Conservation (phyloP, 2,797 vertebrate genomes). For the Karalla daura region DNA sequence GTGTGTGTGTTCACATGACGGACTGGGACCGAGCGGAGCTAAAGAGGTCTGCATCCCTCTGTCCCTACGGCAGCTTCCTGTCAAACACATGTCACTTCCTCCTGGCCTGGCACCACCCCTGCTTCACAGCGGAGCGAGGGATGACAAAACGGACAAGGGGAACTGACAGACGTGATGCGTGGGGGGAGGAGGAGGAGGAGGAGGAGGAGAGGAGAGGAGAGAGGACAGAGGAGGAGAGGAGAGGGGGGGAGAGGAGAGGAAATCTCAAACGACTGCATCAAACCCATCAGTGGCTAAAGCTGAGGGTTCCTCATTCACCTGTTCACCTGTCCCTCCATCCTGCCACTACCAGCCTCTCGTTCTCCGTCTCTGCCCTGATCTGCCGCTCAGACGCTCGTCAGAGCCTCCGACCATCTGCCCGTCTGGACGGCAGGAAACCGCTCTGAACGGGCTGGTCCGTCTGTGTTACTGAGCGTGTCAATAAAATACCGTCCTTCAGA, state of each 20-base stretch:
- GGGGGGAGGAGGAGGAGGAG: slow-evolving; percentile 4
- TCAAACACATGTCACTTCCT: slow-evolving; percentile 62
- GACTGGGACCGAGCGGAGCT: slow-evolving; percentile 33
- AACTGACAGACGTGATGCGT: slow-evolving; percentile 10
- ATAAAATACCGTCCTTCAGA: slow-evolving; percentile 8
- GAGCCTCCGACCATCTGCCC: slow-evolving; percentile 43
- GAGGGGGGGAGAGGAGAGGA: background rate
- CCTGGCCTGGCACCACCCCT: slow-evolving; percentile 18
- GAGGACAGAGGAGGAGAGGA: background rate
- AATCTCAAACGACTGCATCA: background rate
- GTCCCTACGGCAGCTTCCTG: slow-evolving; percentile 46
- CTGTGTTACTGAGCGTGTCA: slow-evolving; percentile 9
- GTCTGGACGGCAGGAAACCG: slow-evolving; percentile 24
- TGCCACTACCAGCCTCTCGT: too few relatives aligned
- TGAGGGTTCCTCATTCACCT: background rate
- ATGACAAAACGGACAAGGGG: slow-evolving; percentile 32
- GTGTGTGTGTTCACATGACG: background rate
- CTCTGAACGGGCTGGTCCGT: too few relatives aligned
- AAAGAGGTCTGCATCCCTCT: slow-evolving; percentile 35
- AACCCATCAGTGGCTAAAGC: background rate
- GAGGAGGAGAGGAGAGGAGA: background rate
- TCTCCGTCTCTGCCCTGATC: slow-evolving; percentile 10
- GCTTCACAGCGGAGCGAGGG: slow-evolving; percentile 25
- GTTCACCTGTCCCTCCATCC: too few relatives aligned
- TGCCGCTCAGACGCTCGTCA: slow-evolving; percentile 37